phyloP scores from a whole-genome alignment of 2,888 invertebrate genomes.

The Melangyna quadrimaculata region DNA sequence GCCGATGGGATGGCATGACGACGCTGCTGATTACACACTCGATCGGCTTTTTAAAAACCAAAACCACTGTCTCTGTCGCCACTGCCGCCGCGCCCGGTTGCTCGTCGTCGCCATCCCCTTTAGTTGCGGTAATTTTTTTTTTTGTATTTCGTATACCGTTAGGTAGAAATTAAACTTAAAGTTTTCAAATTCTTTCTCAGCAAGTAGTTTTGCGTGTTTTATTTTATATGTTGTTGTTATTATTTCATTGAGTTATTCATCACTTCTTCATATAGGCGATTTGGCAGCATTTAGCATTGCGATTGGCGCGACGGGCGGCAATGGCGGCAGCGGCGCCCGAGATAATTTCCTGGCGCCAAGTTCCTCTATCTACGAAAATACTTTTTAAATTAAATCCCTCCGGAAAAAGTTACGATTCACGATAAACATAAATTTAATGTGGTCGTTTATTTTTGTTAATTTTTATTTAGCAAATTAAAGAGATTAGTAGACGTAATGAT shows the following conservation, averaged over 20 bases:
- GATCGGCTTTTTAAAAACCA: constrained; percentile 7
- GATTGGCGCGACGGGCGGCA: constrained; percentile 10
- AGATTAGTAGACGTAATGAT: constrained; percentile 30
- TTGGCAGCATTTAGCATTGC: constrained; percentile 13
- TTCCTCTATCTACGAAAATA: constrained; percentile 79
- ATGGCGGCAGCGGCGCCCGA: constrained; percentile 10
- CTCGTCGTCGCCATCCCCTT: background rate
- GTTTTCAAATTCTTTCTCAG: constrained; percentile 61
- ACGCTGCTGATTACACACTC: constrained; percentile 13
- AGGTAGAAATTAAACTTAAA: constrained; percentile 55
- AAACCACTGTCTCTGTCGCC: constrained; percentile 14
- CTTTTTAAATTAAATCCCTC: constrained; percentile 73
- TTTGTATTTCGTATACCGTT: background rate
- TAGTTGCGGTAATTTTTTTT: constrained; percentile 16
- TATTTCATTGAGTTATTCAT: constrained; percentile 62
- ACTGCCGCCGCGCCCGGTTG: background rate
- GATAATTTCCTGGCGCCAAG: constrained; percentile 80
- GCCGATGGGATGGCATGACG: background rate
- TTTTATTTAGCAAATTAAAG: constrained; percentile 12
- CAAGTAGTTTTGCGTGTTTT: constrained; percentile 54
- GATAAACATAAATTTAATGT: constrained; percentile 29
- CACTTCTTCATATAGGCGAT: constrained; percentile 38
- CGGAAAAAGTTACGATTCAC: constrained; percentile 20
- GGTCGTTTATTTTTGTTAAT: constrained; percentile 11
- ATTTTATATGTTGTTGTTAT: constrained; percentile 34